Evolutionary conservation across 2,797 vertebrate genomes (phyloP).

Genomic region (Gila robusta): DNA sequence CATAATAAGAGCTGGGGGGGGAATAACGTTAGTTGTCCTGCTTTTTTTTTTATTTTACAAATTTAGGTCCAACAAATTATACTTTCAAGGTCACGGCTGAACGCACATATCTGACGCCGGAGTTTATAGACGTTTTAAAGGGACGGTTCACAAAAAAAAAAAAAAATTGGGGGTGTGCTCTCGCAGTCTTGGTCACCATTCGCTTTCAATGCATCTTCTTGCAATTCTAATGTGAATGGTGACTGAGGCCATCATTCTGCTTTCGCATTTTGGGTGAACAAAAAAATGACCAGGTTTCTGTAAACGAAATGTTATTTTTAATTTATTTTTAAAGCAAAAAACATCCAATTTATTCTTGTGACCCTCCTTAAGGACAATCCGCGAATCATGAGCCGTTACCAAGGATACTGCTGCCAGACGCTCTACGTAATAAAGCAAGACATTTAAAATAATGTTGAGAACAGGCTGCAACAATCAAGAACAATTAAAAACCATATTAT

Average conservation of each 20-base stretch:
- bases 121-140: not conserved
- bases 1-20: no score
- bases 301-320: not conserved
- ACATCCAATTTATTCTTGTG: not conserved
- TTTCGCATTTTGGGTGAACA: not conserved
- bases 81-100: slow-evolving; percentile 8
- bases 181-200: not conserved
- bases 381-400: slow-evolving; percentile 71
- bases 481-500: not conserved
- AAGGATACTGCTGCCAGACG: slow-evolving; percentile 75
- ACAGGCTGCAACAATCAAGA: not conserved
- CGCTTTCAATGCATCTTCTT: not conserved
- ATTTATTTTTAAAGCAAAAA: not conserved
- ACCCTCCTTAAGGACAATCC: not conserved
- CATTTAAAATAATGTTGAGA: not conserved
- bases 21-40: not conserved
- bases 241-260: not conserved
- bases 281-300: not conserved
- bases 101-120: not conserved
- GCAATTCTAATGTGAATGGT: not conserved
- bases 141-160: not conserved
- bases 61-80: not conserved
- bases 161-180: not conserved
- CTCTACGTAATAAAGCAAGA: slow-evolving; percentile 33
- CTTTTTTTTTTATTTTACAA: not conserved